Base-by-base conservation (phyloP, 1,140 invertebrate species). In the Macrotrachela quadricornifera region DNA sequence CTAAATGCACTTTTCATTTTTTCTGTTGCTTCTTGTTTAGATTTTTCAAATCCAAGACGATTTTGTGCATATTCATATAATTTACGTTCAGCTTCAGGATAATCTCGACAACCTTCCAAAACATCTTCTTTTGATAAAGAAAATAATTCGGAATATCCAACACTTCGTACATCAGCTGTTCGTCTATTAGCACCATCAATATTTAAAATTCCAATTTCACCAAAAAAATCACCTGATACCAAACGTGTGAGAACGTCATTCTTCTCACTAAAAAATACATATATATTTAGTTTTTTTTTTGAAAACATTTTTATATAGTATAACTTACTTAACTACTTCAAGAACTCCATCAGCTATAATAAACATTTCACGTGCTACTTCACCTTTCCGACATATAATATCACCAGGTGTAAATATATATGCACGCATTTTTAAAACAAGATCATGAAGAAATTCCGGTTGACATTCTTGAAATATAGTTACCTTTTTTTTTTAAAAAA, bases 331-430 rank as follows among this genome's bases (percentile, higher is more conserved):
- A 17, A 70, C 63, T 16, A 95, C 87, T 73, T 95, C 87, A 21
- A 94, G 73, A 58, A 92, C 87, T 10, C 88, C 88, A 67, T 92
- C 87, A 11, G 87, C 87, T 61, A 94, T 92, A 60, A 95, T 94
- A 63, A 94, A 95, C 87, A 95, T 94, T 71, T 95, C 88, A 59
- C 87, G 71, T 0, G 87, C 88, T 13, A 90, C 84, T 74, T 90
- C 80, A 59, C 85, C 87, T 69, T 90, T 86, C 2, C 87, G 76
- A 64, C 87, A 94, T 61, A 94, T 91, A 39, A 88, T 80, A 68
- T 94, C 88, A 18, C 87, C 88, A 0, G 87, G 88, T 13, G 87
- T 92, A 65, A 92, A 94, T 66, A 94, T 94, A 64, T 87, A 91
- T 3, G 86, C 85, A 68, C 85, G 86, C 88, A 95, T 95, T 71